These are phyloP conservation scores for Caradrina kadenii DNA, from an alignment of 2,888 invertebrate genomes.

Conservation along the genomic window DNA sequence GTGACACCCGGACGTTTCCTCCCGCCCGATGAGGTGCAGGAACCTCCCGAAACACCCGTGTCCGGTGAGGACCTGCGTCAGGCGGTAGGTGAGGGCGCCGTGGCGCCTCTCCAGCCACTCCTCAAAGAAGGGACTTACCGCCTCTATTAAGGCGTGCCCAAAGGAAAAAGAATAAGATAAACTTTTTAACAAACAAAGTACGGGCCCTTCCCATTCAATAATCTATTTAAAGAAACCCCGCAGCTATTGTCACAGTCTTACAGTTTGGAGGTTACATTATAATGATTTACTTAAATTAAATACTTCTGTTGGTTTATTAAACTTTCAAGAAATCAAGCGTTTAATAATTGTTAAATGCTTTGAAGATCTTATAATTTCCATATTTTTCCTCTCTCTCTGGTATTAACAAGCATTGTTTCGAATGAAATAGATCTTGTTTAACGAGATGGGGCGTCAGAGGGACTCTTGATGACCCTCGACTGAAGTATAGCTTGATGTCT, in stretches of 20 bases:
- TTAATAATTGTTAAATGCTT: slow-evolving; percentile 25
- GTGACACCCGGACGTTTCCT: too few species aligned
- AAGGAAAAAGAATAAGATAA: too few species aligned
- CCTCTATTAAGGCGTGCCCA: too few species aligned
- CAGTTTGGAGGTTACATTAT: slow-evolving; percentile 13
- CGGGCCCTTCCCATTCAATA: slow-evolving; percentile 6
- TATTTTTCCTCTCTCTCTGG: neutral
- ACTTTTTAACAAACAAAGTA: slow-evolving; percentile 11
- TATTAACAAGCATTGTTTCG: slow-evolving; percentile 21
- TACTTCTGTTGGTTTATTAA: slow-evolving; percentile 22
- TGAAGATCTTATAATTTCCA: neutral
- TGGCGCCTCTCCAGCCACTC: too few species aligned
- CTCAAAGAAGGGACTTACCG: too few species aligned
- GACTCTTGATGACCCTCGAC: slow-evolving; percentile 9
- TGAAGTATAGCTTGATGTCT: slow-evolving; percentile 19
- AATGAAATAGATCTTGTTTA: slow-evolving; percentile 20
- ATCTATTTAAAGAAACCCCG: slow-evolving; percentile 10
- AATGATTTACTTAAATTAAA: slow-evolving; percentile 15
- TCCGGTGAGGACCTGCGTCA: too few species aligned
- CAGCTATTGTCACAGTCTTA: slow-evolving; percentile 29
- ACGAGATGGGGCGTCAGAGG: slow-evolving; percentile 15
- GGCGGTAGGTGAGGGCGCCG: too few species aligned
- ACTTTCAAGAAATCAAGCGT: slow-evolving; percentile 23
- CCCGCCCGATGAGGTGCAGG: too few species aligned
- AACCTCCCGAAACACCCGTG: too few species aligned